Percentiles rank a stretch among this genome's conserved stretches.
Conservation (phyloP, 2,113 vertebrate species). For the Vulpes vulpes region DNA sequence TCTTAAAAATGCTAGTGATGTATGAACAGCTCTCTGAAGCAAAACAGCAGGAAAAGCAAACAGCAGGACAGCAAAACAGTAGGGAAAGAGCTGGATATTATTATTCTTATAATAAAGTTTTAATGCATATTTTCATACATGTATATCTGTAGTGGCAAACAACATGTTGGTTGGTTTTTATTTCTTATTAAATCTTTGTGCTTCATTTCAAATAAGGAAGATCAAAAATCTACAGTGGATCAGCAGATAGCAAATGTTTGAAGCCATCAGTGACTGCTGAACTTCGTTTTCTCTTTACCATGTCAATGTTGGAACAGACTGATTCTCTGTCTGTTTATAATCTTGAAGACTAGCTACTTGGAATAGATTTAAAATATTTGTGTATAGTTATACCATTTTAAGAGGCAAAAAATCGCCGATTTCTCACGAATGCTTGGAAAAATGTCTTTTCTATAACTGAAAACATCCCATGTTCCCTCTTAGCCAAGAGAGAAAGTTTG, state of each 20-base stretch:
- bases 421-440: slow-evolving; percentile 67
- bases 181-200: slow-evolving; percentile 19
- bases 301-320: slow-evolving; percentile 12
- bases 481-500: slow-evolving; percentile 32
- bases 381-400: slow-evolving; percentile 64
- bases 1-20: not conserved
- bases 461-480: slow-evolving; percentile 66
- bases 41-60: not conserved
- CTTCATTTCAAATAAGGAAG: slow-evolving; percentile 40
- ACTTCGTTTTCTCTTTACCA: slow-evolving; percentile 50
- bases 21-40: not conserved
- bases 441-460: slow-evolving; percentile 57
- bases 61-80: not conserved
- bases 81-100: not conserved
- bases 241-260: not conserved
- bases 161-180: not conserved
- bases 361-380: slow-evolving; percentile 71
- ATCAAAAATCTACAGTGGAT: not conserved
- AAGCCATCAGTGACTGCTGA: not conserved
- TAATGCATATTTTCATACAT: not conserved
- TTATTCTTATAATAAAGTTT: not conserved
- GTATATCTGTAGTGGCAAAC: not conserved
- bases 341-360: slow-evolving; percentile 68
- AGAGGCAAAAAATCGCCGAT: slow-evolving; percentile 58
- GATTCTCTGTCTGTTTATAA: slow-evolving; percentile 64